phyloP scores from a whole-genome alignment of 2,888 invertebrate genomes.

The Sarcophaga rosellei region DNA sequence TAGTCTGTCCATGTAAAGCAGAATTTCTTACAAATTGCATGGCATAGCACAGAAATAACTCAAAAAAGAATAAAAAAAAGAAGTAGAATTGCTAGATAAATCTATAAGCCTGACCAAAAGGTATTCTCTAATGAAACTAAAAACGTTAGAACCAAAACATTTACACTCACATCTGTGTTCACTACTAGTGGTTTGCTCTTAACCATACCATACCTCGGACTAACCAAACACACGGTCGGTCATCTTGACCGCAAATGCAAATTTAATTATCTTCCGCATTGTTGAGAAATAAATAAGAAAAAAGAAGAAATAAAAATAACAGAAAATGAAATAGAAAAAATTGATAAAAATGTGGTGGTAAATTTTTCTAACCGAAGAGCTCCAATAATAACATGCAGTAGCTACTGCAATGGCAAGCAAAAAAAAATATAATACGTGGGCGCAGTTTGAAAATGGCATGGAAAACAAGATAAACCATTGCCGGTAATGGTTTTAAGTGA shows the following conservation, averaged over 20 bases:
- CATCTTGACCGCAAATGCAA: slow-evolving; percentile 69
- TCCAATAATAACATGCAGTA: not conserved
- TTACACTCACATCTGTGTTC: slow-evolving; percentile 11
- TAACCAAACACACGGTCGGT: slow-evolving; percentile 53
- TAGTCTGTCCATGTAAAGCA: too few relatives aligned
- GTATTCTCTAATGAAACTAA: slow-evolving; percentile 21
- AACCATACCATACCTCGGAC: not conserved
- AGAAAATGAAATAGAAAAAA: slow-evolving; percentile 14
- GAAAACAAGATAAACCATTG: not conserved
- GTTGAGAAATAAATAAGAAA: slow-evolving; percentile 42
- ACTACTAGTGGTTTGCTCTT: not conserved
- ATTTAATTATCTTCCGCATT: slow-evolving; percentile 70
- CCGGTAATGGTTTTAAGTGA: not conserved
- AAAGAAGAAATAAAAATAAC: not conserved
- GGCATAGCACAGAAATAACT: slow-evolving; percentile 3
- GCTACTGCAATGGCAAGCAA: not conserved
- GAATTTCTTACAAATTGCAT: slow-evolving; percentile 44
- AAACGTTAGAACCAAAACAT: slow-evolving; percentile 19
- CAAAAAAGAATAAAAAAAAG: not conserved
- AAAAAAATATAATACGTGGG: slow-evolving; percentile 40
- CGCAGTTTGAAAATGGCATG: slow-evolving; percentile 28
- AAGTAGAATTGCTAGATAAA: slow-evolving; percentile 15
- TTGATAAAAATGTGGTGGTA: not conserved
- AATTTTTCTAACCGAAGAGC: not conserved
- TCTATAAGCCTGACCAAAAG: not conserved